Evolutionary conservation across 2,888 invertebrate genomes (phyloP).

Genomic region (Zaprionus bogoriensis): DNA sequence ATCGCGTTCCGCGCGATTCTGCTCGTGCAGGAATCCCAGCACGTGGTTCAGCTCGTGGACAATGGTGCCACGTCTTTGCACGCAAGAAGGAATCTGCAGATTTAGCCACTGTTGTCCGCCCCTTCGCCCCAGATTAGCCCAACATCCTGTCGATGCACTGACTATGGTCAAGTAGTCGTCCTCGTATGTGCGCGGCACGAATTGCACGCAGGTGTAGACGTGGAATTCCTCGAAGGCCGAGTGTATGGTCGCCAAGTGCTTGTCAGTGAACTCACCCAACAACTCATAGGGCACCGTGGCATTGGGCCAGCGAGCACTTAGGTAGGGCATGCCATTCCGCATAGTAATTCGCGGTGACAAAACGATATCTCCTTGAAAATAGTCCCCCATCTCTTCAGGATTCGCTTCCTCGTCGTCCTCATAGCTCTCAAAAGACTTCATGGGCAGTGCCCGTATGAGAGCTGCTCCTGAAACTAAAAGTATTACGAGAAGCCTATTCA

Average conservation of each 20-base stretch:
- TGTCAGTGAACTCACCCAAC: conserved; percentile 85
- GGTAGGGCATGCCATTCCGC: conserved; percentile 86
- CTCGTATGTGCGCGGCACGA: conserved; percentile 86
- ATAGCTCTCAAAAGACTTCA: conserved; percentile 1
- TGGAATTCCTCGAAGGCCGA: conserved; percentile 90
- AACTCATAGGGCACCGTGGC: conserved; percentile 89
- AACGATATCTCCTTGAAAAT: conserved; percentile 90
- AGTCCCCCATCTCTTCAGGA: conserved; percentile 86
- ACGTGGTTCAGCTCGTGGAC: conserved; percentile 91
- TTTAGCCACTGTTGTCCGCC: conserved; percentile 87
- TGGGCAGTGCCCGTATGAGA: background rate
- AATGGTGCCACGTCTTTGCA: conserved; percentile 87
- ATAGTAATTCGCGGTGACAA: conserved; percentile 83
- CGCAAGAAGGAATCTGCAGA: conserved; percentile 89
- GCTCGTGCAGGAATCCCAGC: conserved; percentile 91
- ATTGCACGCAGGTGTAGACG: conserved; percentile 89
- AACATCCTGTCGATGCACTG: conserved; percentile 88
- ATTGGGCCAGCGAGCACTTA: conserved; percentile 86
- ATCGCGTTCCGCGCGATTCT: conserved; percentile 90
- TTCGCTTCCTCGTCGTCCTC: conserved; percentile 20
- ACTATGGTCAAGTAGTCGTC: conserved; percentile 88
- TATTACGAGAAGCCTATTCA: background rate
- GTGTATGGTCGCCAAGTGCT: conserved; percentile 86
- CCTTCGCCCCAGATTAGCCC: conserved; percentile 90
- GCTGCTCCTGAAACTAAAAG: background rate